Percentiles rank a stretch among this genome's conserved stretches.
Evolutionary conservation across 2,113 vertebrate species (phyloP).

Genomic region (Nesogale talazaci): DNA sequence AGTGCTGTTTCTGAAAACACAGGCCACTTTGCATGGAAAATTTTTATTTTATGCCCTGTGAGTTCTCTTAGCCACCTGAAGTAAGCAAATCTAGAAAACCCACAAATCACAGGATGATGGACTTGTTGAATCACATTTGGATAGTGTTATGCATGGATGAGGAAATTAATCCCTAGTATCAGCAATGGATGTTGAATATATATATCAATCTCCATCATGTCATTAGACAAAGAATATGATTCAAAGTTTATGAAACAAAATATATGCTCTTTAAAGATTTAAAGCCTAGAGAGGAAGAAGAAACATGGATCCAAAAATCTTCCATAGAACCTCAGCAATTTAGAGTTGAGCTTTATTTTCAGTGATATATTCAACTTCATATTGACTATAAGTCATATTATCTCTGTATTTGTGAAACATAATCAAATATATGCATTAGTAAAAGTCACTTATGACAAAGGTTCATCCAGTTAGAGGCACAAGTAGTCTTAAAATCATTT

Average conservation of each 20-base stretch:
- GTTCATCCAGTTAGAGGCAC: background rate
- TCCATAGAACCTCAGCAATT: background rate
- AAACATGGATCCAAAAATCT: background rate
- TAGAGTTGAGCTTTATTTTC: constrained; percentile 19
- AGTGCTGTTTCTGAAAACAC: constrained; percentile 41
- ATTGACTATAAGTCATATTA: constrained; percentile 5
- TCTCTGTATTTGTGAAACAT: background rate
- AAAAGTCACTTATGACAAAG: constrained; percentile 19
- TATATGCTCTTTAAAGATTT: background rate
- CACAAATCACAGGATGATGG: background rate
- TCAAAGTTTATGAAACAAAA: background rate
- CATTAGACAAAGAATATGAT: constrained; percentile 1
- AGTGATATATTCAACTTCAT: background rate
- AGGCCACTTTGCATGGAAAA: background rate
- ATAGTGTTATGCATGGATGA: background rate
- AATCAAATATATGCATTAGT: background rate
- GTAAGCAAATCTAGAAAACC: background rate
- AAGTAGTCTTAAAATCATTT: background rate
- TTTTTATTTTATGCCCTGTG: constrained; percentile 5
- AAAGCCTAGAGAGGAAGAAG: background rate
- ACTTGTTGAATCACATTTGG: background rate
- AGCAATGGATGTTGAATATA: background rate
- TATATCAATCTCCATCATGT: background rate
- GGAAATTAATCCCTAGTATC: background rate
- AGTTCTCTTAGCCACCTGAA: background rate